Percentiles rank a stretch among this genome's conserved stretches.
Evolutionary conservation across 2,888 invertebrate genomes (phyloP).

Genomic region (Agrotis ipsilon): DNA sequence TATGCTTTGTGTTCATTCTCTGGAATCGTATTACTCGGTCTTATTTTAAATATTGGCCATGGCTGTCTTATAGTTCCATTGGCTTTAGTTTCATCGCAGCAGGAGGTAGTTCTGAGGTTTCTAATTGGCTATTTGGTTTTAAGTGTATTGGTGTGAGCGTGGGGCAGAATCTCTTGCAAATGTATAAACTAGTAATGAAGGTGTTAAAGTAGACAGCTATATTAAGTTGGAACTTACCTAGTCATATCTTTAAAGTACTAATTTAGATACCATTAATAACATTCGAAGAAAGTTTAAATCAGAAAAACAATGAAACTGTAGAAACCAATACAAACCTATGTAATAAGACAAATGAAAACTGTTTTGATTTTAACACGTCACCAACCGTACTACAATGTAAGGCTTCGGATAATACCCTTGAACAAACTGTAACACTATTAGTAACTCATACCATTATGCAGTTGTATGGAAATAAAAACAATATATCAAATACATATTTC

Average conservation of each 20-base stretch:
- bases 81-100: slow-evolving; percentile 38
- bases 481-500: slow-evolving; percentile 1
- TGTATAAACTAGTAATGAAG: neutral
- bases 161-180: slow-evolving; percentile 16
- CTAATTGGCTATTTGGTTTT: slow-evolving; percentile 39
- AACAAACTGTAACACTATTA: slow-evolving; percentile 24
- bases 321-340: neutral
- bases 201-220: neutral
- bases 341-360: neutral
- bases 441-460: neutral
- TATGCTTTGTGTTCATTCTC: slow-evolving; percentile 21
- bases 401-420: slow-evolving; percentile 16
- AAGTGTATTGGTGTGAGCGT: slow-evolving; percentile 21
- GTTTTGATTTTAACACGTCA: neutral
- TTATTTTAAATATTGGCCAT: slow-evolving; percentile 37
- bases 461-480: slow-evolving; percentile 2
- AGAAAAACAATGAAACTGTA: no score
- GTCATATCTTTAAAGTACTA: neutral
- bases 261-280: no score
- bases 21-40: slow-evolving; percentile 15
- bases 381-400: neutral
- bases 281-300: no score
- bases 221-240: neutral
- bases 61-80: slow-evolving; percentile 3
- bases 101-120: slow-evolving; percentile 23